Base-by-base conservation (phyloP, 2,797 vertebrate species). In the Echiichthys vipera region DNA sequence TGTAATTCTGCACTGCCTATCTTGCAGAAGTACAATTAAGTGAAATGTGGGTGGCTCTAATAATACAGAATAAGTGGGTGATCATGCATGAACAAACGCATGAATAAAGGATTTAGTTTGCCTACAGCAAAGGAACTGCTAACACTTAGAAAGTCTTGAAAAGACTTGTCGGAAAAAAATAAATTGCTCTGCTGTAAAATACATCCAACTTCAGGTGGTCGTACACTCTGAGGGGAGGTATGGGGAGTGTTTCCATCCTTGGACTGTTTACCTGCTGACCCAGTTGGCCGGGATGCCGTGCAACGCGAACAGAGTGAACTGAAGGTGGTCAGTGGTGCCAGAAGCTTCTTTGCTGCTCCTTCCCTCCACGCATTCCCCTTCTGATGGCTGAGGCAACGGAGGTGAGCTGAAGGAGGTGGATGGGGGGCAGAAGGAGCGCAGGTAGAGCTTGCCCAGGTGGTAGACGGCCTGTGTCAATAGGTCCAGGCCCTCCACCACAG, bases 301-400 rank as follows among this genome's bases (percentile, higher is more conserved):
- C 61, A 96, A 88, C 42, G 97, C 96, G 84, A 96, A 98, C 78
- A 99, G 71, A 53, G 96, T 98, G 89, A 99, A 99, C 75, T 98
- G 96, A 49, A 99, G 95, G 77, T 98, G 97, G 78, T 99, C 97
- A 7, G 95, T 93, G 62, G 96, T 94, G 57, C 95, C 94, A n/a
- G 95, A 97, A 0, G 97, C 97, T 84, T 98, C 97, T 79, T 93
- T 96, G 65, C 90, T 90, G 73, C 58, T 88, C 64, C 57, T 92
- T 9, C 27, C 93, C 40, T 93, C 85, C 5, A 63, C 29, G 3
- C 55, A 9, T 1, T 87, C 85, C 0, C 65, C 65, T 1, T 88
- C 77, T 2, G 64, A 49, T 8, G 43, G 4, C 50, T 43, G 80
- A 3, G 82, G 63, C 24, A 57, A 29, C 1, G 78, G 65, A 37